Percentiles rank a stretch among this genome's conserved stretches.
Evolutionary conservation across 2,113 vertebrate species (phyloP).

Genomic region (Pelecanoides urinatrix): DNA sequence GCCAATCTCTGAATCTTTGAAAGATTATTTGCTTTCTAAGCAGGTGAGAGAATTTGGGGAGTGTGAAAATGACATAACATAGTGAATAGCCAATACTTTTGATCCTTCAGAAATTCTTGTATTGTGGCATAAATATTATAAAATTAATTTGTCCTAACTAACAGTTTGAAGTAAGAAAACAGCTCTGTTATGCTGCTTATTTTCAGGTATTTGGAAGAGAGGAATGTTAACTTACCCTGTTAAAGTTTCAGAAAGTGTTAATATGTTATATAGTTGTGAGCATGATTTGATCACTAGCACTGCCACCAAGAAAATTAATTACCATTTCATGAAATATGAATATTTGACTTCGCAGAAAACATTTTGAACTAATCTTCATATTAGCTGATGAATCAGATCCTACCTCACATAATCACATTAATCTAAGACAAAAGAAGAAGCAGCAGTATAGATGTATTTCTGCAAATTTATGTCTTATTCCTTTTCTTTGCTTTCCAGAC

Average conservation of each 20-base stretch:
- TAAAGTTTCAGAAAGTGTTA: neutral
- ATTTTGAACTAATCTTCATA: neutral
- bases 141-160: neutral
- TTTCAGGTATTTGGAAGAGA: neutral
- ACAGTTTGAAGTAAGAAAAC: neutral
- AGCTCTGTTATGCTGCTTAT: neutral
- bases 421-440: neutral
- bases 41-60: neutral
- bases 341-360: neutral
- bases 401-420: neutral
- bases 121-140: neutral
- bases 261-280: neutral
- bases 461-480: neutral
- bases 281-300: neutral
- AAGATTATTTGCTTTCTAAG: neutral
- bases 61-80: neutral
- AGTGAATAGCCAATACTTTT: neutral
- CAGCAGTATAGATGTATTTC: neutral
- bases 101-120: neutral
- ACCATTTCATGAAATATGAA: neutral
- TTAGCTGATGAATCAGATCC: neutral
- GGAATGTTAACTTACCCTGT: neutral
- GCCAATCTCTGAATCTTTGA: neutral
- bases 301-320: neutral
- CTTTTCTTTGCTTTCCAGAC: slow-evolving; percentile 74